phyloP scores from a whole-genome alignment of 30 jellyfish, hydroid and myxozoan genomes.

The Turritopsis dohrnii region DNA sequence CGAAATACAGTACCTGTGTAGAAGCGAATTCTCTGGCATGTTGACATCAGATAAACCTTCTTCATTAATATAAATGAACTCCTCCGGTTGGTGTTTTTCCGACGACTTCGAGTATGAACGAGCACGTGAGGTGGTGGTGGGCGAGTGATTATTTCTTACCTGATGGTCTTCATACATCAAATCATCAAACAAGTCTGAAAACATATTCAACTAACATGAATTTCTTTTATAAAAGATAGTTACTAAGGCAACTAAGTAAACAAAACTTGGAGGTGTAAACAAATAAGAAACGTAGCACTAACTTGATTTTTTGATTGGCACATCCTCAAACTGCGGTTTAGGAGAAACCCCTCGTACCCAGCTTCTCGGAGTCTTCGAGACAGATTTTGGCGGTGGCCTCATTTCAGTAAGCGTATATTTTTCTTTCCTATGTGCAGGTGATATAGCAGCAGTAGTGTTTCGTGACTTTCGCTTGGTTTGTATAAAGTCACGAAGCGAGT shows the following conservation, averaged over 20 bases:
- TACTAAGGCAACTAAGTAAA: neutral
- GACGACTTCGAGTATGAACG: neutral
- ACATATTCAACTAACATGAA: neutral
- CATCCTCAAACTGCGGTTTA: neutral
- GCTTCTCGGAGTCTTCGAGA: slow-evolving; percentile 3
- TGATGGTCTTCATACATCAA: neutral
- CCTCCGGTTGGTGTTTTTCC: neutral
- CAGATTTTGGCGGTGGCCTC: neutral
- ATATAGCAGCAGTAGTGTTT: neutral
- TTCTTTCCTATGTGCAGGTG: neutral
- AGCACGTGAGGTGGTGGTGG: neutral
- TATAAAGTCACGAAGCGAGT: slow-evolving; percentile 7
- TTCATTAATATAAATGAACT: neutral
- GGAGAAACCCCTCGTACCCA: slow-evolving; percentile 11
- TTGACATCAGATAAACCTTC: neutral
- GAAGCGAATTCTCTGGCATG: neutral
- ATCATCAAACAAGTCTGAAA: neutral
- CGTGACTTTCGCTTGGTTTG: neutral
- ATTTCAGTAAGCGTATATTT: neutral
- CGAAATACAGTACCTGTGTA: neutral
- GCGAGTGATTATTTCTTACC: neutral
- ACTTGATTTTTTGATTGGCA: neutral
- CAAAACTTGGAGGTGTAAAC: neutral
- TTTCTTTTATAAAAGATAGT: neutral
- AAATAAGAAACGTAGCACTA: neutral